Conservation (phyloP, 37 sponge, comb jelly and placozoan genomes). For the Ephydatia muelleri region DNA sequence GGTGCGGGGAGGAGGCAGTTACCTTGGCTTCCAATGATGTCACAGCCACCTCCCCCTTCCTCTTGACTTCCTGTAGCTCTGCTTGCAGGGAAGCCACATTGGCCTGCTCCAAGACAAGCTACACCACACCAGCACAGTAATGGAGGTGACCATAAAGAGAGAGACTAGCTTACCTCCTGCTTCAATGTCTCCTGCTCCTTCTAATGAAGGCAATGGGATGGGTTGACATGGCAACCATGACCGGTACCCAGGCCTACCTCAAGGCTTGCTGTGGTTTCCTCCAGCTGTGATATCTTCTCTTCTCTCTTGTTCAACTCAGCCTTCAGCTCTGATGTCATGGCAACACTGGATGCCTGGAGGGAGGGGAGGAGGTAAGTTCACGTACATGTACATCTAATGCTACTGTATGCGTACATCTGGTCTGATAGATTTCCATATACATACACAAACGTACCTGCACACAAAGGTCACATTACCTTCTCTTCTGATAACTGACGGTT, state of each 20-base stretch:
- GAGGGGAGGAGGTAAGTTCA: not conserved
- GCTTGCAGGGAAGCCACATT: not conserved
- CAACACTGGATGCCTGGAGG: not conserved
- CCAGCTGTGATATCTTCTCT: not conserved
- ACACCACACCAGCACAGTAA: not conserved
- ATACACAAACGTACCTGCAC: not conserved
- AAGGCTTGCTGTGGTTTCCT: not conserved
- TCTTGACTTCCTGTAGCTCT: conserved; percentile 9
- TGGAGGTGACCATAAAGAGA: not conserved
- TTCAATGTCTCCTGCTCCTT: not conserved
- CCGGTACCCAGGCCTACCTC: conserved; percentile 1
- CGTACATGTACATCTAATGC: not conserved
- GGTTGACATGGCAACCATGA: not conserved
- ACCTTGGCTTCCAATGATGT: conserved; percentile 9
- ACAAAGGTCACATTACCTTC: not conserved
- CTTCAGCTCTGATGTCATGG: not conserved
- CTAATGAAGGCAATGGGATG: not conserved
- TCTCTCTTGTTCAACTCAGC: not conserved
- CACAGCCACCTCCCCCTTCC: conserved; percentile 6
- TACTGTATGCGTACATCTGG: not conserved
- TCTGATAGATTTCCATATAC: not conserved
- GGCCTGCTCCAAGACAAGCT: conserved; percentile 3
- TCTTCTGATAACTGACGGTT: not conserved
- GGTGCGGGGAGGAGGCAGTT: not conserved
- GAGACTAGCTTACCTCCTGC: not conserved